Conservation (phyloP, 2,797 vertebrate species). For the Sciaenops ocellatus region DNA sequence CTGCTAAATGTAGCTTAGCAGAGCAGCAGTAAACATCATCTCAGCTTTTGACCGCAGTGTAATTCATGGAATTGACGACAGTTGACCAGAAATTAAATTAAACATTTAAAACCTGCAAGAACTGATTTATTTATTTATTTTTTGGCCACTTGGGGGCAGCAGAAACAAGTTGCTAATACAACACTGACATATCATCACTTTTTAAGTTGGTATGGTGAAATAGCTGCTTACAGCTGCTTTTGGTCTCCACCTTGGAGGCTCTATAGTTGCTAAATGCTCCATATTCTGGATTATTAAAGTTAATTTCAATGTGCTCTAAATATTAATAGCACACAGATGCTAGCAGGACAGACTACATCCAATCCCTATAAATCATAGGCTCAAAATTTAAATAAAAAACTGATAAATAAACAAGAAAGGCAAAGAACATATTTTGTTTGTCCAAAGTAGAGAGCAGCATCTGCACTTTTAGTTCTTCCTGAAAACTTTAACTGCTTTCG, state of each 20-base stretch:
- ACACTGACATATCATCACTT: too few species aligned
- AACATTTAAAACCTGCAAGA: too few species aligned
- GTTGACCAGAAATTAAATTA: too few species aligned
- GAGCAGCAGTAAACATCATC: too few species aligned
- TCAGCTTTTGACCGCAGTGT: too few species aligned
- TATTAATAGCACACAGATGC: not conserved
- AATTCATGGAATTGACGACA: too few species aligned
- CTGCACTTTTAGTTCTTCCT: not conserved
- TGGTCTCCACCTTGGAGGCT: too few species aligned
- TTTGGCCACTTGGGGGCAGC: too few species aligned
- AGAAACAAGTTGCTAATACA: too few species aligned
- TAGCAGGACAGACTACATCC: not conserved
- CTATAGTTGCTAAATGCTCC: too few species aligned
- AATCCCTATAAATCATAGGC: not conserved
- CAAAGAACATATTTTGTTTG: not conserved
- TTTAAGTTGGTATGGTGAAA: not conserved
- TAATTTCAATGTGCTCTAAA: not conserved
- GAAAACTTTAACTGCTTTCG: not conserved
- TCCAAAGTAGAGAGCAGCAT: not conserved
- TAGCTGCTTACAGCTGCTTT: too few species aligned
- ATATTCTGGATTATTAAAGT: not conserved
- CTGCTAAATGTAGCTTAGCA: not conserved
- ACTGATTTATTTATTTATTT: too few species aligned
- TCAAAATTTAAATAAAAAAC: not conserved
- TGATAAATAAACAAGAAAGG: not conserved